A percentile compares a stretch with the other conserved stretches of the same genome.
phyloP scores from a whole-genome alignment of 2,888 invertebrate genomes.

The Latheticus oryzae region DNA sequence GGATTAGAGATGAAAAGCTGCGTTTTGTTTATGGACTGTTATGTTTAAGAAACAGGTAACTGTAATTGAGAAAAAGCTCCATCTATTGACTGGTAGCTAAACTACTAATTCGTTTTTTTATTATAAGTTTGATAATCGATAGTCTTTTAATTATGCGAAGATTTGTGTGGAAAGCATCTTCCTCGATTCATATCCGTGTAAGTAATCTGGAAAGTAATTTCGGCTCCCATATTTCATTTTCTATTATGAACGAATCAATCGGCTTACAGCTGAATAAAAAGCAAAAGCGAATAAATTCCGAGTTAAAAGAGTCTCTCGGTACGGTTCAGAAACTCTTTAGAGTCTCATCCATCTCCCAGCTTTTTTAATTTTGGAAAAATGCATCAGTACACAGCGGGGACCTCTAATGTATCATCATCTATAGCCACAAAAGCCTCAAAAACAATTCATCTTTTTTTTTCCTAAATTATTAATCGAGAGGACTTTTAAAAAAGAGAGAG shows the following conservation, averaged over 20 bases:
- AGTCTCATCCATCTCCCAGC: constrained; percentile 53
- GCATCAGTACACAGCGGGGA: constrained; percentile 45
- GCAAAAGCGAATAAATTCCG: constrained; percentile 63
- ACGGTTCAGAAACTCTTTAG: constrained; percentile 54
- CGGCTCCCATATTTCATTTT: constrained; percentile 38
- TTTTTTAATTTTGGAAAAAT: constrained; percentile 57
- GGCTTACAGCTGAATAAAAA: constrained; percentile 43
- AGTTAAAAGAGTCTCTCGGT: constrained; percentile 40
- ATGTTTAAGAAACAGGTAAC: no score
- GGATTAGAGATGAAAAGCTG: no score
- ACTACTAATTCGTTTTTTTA: no score
- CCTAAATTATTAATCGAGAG: constrained; percentile 24
- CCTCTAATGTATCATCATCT: constrained; percentile 47
- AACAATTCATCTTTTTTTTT: constrained; percentile 11
- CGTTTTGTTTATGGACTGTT: no score
- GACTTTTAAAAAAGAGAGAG: neutral
- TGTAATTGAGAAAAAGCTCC: no score
- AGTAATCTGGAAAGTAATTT: constrained; percentile 40
- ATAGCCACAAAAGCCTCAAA: constrained; percentile 5
- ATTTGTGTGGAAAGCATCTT: no score
- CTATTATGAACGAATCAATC: constrained; percentile 37
- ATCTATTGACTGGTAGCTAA: no score
- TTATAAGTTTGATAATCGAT: no score
- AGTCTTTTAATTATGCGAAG: no score
- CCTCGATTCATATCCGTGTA: no score